Conservation (phyloP, 2,797 vertebrate genomes). For the Acestrorhynchus altus region DNA sequence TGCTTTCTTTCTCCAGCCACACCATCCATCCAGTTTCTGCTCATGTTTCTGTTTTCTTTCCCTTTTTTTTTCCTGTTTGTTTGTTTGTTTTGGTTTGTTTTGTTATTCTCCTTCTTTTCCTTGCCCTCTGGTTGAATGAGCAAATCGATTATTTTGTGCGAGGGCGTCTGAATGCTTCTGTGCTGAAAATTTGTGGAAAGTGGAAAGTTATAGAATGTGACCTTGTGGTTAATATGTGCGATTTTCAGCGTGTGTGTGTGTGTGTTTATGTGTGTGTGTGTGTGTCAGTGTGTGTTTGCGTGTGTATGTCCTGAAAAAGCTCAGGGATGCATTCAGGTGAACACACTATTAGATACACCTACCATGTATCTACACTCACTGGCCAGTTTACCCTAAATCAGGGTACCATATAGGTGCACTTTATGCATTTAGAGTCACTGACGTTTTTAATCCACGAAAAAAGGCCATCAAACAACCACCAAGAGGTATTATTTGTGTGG, state of each 20-base stretch:
- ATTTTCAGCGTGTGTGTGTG: slow-evolving; percentile 19
- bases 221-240: neutral
- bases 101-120: neutral
- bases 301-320: slow-evolving; percentile 1
- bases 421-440: neutral
- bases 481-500: no score
- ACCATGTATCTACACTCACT: neutral
- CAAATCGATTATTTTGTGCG: slow-evolving; percentile 14
- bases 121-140: slow-evolving; percentile 33
- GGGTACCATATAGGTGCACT: neutral
- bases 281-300: slow-evolving; percentile 10
- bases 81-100: slow-evolving; percentile 38
- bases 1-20: slow-evolving; percentile 47
- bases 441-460: no score
- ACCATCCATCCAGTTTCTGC: slow-evolving; percentile 55
- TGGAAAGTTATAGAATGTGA: neutral
- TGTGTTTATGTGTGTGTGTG: slow-evolving; percentile 30
- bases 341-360: neutral
- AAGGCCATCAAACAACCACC: no score
- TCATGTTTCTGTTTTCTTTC: slow-evolving; percentile 63
- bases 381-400: neutral
- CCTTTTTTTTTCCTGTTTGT: slow-evolving; percentile 51
- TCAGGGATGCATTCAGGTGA: neutral
- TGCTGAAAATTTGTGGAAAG: slow-evolving; percentile 31
- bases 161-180: slow-evolving; percentile 15